Evolutionary conservation across 2,113 vertebrate genomes (phyloP), one percentile per base, ranked within the genome.

Genomic region (Ceuthmochares aereus): DNA sequence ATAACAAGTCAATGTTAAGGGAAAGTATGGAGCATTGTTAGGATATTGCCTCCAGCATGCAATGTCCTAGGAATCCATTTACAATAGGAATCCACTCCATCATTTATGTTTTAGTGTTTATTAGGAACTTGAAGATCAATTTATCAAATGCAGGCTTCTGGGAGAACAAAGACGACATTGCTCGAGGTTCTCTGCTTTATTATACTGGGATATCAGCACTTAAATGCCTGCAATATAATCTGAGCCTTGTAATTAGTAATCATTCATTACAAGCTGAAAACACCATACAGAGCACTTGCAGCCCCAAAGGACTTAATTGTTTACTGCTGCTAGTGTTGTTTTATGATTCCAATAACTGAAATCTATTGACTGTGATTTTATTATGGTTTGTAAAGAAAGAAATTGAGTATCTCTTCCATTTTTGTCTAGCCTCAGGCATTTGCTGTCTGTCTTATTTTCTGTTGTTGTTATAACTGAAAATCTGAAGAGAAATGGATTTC

Each of bases 311-410:
- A 94, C 74, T 64, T 72, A 63, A 91, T 51, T 82, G 36, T 89
- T 96, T 93, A 84, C 34, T 96, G 87, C 58, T 87, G 42, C 80
- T 89, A 87, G 58, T 84, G 58, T 87, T 89, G 20, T 84, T 96
- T 93, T 90, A 95, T 92, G 51, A 56, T 77, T 93, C 78, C 93
- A 97, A 97, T 91, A 88, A 96, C 88, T 94, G 90, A 96, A 92
- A 93, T 86, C 78, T 90, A 93, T 96, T 90, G 62, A 93, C 78
- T 80, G 51, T 93, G 79, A 94, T 97, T 97, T 98, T 94, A 72
- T 95, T 96, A 96, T 62, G 73, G 47, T 96, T 96, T 69, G 85
- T 94, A 91, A 96, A 72, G 78, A 42, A 94, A 85, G 47, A 78
- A 87, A 79, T 81, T 79, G 37, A 68, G 29, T 83, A 55, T 69